Evolutionary conservation across 2,888 invertebrate genomes (phyloP), one percentile per base, ranked within the genome.

Genomic region (Drosophila gaucha): DNA sequence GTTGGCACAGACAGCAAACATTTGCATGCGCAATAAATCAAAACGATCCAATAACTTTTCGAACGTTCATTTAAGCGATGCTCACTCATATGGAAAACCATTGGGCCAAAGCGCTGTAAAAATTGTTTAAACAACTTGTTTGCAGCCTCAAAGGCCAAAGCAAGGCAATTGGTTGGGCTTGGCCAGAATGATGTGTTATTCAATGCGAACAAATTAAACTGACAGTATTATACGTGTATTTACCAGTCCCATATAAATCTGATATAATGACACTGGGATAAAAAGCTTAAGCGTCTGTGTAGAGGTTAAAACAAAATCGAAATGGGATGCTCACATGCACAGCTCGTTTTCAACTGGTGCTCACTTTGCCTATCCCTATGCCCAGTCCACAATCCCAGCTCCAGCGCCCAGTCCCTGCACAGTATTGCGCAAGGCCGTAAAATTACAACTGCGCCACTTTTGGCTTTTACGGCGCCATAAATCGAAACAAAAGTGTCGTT

Each of bases 401-500:
- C 31, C n/a, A 3, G 3, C 30, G 24, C 18, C 39, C 26, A 38
- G 33, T 46, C 52, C 59, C 31, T n/a, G 31, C 36, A 35, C 57
- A 24, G 56, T 49, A 43, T 68, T 63, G 65, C 64, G 69, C 73
- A 58, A 72, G 57, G 65, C 74, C 78, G 74, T 80, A 74, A 80
- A 80, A 80, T 74, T 78, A 78, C 80, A 78, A 69, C 80, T 76
- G 78, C 67, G 73, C 67, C 78, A 80, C 80, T 80, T 80, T 80
- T 71, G 74, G 72, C 69, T 80, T 82, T 83, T 83, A 82, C 75
- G 78, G 83, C 64, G 67, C 69, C 80, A 80, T 82, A 83, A 83
- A 82, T 83, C 80, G 80, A 78, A 83, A 79, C 80, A 82, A 82
- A 83, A 82, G 80, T 83, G 80, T 80, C 80, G 83, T 82, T 83